These are phyloP conservation scores for Xyrichtys novacula DNA, from an alignment of 2,797 vertebrate species.

Conservation along the genomic window DNA sequence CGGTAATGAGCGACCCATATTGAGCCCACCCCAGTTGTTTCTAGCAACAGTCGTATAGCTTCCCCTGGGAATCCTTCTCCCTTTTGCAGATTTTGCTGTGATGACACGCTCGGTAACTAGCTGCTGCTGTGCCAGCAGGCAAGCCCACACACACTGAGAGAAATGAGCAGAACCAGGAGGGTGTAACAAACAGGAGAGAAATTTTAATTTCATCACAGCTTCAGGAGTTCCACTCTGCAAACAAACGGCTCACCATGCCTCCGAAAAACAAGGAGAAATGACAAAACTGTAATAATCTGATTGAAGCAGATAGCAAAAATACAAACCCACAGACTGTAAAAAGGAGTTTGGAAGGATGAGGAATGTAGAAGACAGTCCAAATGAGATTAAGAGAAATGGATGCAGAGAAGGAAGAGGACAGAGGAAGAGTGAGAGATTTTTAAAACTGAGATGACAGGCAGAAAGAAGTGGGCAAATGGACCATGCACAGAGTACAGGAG, in stretches of 20 bases:
- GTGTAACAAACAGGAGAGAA: slow-evolving; percentile 36
- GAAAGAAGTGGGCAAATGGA: slow-evolving; percentile 45
- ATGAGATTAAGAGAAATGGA: slow-evolving; percentile 29
- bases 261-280: neutral
- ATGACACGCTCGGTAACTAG: slow-evolving; percentile 59
- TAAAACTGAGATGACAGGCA: slow-evolving; percentile 40
- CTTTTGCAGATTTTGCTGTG: slow-evolving; percentile 41
- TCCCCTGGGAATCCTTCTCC: slow-evolving; percentile 41
- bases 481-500: slow-evolving; percentile 29
- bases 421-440: slow-evolving; percentile 39
- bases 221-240: slow-evolving; percentile 23
- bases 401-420: slow-evolving; percentile 7
- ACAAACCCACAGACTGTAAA: neutral
- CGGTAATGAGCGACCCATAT: slow-evolving; percentile 12
- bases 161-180: slow-evolving; percentile 25
- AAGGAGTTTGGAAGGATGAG: neutral
- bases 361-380: slow-evolving; percentile 7
- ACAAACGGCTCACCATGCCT: slow-evolving; percentile 22
- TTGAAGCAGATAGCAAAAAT: neutral
- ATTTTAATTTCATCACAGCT: slow-evolving; percentile 37
- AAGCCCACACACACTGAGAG: slow-evolving; percentile 17
- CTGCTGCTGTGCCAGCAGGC: slow-evolving; percentile 49
- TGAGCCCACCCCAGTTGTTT: slow-evolving; percentile 43
- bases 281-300: neutral
- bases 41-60: slow-evolving; percentile 22